phyloP scores from a whole-genome alignment of 1,140 invertebrate species.

The Rhynchophorus ferrugineus region DNA sequence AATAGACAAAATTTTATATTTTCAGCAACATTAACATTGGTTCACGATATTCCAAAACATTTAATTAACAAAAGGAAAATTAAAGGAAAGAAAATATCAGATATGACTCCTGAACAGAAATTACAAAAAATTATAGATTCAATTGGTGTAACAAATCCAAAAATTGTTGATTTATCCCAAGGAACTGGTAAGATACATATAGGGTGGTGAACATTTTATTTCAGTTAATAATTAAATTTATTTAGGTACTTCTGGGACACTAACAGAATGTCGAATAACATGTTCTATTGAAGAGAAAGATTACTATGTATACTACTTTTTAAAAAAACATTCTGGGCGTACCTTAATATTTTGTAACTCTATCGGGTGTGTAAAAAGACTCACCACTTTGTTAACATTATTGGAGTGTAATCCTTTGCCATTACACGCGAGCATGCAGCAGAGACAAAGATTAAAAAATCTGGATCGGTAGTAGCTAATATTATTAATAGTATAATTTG shows the following conservation, averaged over 20 bases:
- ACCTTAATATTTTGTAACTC: constrained; percentile 98
- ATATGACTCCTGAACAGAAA: constrained; percentile 63
- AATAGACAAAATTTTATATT: constrained; percentile 91
- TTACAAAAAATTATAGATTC: constrained; percentile 62
- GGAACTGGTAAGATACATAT: constrained; percentile 36
- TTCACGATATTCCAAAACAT: constrained; percentile 75
- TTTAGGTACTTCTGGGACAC: constrained; percentile 67
- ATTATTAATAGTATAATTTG: background rate
- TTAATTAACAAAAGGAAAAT: constrained; percentile 54
- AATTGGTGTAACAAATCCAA: constrained; percentile 79
- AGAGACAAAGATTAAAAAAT: constrained; percentile 89
- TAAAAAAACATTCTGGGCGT: constrained; percentile 74
- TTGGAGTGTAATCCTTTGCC: constrained; percentile 74
- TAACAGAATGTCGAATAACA: constrained; percentile 76
- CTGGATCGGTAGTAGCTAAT: constrained; percentile 61
- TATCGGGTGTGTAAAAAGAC: constrained; percentile 81
- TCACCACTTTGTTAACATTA: constrained; percentile 74
- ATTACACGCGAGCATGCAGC: constrained; percentile 92
- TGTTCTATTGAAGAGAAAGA: constrained; percentile 81
- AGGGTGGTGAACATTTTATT: background rate
- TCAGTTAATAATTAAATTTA: background rate
- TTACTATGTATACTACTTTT: constrained; percentile 88
- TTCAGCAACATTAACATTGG: constrained; percentile 91
- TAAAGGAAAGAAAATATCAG: constrained; percentile 52
- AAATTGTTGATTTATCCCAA: constrained; percentile 89